Percentiles rank a stretch among this genome's conserved stretches.
Evolutionary conservation across 1,140 invertebrate genomes (phyloP).

Genomic region (Hyles euphorbiae): DNA sequence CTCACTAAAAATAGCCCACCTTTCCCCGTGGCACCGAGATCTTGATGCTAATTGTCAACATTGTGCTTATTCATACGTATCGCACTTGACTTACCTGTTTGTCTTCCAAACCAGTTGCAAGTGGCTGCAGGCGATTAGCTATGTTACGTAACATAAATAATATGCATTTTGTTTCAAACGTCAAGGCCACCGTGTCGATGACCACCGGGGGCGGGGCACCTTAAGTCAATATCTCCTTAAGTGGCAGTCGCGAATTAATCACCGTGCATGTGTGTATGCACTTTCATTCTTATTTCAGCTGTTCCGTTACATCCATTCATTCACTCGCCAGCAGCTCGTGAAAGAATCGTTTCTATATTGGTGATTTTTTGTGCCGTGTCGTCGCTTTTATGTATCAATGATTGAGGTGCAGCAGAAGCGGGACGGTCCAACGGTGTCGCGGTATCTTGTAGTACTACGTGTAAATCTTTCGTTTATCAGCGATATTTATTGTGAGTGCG

Average conservation of each 20-base stretch:
- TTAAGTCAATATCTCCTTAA: conserved; percentile 61
- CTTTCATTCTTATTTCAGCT: conserved; percentile 58
- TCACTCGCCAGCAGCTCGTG: conserved; percentile 5
- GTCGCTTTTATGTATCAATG: conserved; percentile 19
- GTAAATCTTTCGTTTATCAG: conserved; percentile 58
- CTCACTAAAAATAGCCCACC: conserved; percentile 24
- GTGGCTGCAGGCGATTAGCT: conserved; percentile 51
- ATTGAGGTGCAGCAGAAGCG: conserved; percentile 32
- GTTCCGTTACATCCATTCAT: conserved; percentile 29
- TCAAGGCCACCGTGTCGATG: conserved; percentile 52
- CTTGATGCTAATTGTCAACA: conserved; percentile 5
- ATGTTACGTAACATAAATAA: conserved; percentile 50
- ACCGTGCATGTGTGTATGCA: conserved; percentile 53
- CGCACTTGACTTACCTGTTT: conserved; percentile 36
- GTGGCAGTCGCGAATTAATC: conserved; percentile 61
- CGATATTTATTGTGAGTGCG: conserved; percentile 61
- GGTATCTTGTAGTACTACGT: conserved; percentile 47
- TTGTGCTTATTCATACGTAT: conserved; percentile 34
- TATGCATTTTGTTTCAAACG: conserved; percentile 54
- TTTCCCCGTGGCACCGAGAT: conserved; percentile 19
- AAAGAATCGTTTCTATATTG: conserved; percentile 3
- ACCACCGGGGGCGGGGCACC: conserved; percentile 47
- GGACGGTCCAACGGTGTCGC: conserved; percentile 33
- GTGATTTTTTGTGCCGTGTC: neutral
- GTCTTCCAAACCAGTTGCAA: conserved; percentile 61